Percentiles rank a stretch among this genome's conserved stretches.
Evolutionary conservation across 2,113 vertebrate genomes (phyloP).

Genomic region (Cyprinodon brontotheroides): DNA sequence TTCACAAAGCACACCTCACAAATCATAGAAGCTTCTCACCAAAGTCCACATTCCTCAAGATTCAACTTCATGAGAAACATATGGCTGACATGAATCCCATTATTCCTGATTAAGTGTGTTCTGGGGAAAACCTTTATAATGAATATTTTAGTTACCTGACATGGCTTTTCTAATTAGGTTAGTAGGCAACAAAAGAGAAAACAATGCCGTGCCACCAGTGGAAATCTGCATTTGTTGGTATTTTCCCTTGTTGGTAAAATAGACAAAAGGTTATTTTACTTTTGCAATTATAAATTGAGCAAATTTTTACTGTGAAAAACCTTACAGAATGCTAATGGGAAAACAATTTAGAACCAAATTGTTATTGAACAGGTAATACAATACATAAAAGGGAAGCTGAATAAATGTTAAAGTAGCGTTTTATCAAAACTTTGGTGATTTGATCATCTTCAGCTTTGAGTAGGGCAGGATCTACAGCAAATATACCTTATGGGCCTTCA

Average conservation of each 20-base stretch:
- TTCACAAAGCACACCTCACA: conserved; percentile 76
- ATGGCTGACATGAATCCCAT: conserved; percentile 76
- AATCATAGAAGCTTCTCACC: conserved; percentile 77
- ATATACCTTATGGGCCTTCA: neutral
- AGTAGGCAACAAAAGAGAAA: conserved; percentile 2
- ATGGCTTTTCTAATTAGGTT: conserved; percentile 42
- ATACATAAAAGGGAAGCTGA: neutral
- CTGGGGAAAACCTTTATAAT: conserved; percentile 64
- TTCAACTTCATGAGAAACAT: conserved; percentile 80
- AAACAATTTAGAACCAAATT: neutral
- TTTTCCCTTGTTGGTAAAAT: conserved; percentile 20
- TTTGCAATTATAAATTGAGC: neutral
- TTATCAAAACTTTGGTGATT: conserved; percentile 7
- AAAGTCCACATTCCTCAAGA: conserved; percentile 78
- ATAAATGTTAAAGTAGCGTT: neutral
- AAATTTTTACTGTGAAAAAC: neutral
- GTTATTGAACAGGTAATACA: neutral
- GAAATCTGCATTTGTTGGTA: conserved; percentile 34
- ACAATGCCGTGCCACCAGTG: conserved; percentile 12
- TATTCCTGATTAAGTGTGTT: conserved; percentile 75
- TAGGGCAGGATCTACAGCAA: neutral
- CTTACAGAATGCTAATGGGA: too few species aligned
- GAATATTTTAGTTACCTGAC: conserved; percentile 57
- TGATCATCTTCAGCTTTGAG: neutral
- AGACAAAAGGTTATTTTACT: conserved; percentile 20